Evolutionary conservation across 2,113 vertebrate species (phyloP).

Genomic region (Scomber colias): DNA sequence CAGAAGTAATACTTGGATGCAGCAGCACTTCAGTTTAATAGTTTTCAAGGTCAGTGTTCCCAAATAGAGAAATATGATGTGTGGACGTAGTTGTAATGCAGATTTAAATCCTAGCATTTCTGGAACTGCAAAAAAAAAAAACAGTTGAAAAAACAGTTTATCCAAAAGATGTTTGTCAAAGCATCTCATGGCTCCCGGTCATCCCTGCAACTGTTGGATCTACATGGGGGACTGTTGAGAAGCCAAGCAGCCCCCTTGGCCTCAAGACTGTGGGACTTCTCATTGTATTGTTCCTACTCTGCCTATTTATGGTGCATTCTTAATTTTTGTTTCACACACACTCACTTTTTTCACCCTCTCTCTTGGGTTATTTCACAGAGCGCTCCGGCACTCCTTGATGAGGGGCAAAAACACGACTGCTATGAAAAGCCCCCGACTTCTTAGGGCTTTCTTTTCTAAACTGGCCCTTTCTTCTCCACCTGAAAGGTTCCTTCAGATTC

Average conservation of each 20-base stretch:
- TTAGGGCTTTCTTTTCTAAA: constrained; percentile 86
- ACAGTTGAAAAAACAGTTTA: constrained; percentile 46
- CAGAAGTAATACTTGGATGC: constrained; percentile 5
- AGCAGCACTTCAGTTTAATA: constrained; percentile 25
- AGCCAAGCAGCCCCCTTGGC: constrained; percentile 64
- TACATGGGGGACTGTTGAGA: constrained; percentile 64
- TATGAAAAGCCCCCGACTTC: constrained; percentile 84
- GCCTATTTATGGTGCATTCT: constrained; percentile 84
- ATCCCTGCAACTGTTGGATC: constrained; percentile 72
- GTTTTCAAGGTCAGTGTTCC: constrained; percentile 79
- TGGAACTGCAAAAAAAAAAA: constrained; percentile 49
- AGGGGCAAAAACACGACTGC: constrained; percentile 84
- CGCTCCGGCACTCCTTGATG: constrained; percentile 81
- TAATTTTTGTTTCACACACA: constrained; percentile 81
- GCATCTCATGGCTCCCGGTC: constrained; percentile 74
- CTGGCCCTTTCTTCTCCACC: constrained; percentile 88
- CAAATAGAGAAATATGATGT: constrained; percentile 57
- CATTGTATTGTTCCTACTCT: constrained; percentile 80
- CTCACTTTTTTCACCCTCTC: constrained; percentile 67
- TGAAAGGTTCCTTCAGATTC: constrained; percentile 89
- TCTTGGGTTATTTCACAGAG: constrained; percentile 84
- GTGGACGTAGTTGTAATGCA: constrained; percentile 62
- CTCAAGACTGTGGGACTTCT: constrained; percentile 75
- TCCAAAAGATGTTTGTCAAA: constrained; percentile 78
- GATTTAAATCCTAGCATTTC: constrained; percentile 68